Evolutionary conservation across 2,797 vertebrate genomes (phyloP).

Genomic region (Myotis daubentonii): DNA sequence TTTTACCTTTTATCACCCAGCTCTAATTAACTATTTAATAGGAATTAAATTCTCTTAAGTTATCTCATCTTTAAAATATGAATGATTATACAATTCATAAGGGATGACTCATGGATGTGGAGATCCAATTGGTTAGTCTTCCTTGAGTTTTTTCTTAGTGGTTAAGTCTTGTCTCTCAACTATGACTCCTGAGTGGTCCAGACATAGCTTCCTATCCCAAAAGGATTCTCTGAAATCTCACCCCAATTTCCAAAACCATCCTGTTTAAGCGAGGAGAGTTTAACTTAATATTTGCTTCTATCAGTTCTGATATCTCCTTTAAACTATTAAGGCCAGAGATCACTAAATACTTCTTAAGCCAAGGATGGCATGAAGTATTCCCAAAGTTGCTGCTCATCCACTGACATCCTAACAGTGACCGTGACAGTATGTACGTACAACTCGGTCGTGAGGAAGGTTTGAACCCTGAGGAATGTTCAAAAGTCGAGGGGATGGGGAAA

Average conservation of each 20-base stretch:
- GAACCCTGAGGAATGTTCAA: neutral
- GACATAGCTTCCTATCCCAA: neutral
- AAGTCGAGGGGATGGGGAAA: neutral
- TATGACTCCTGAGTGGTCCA: neutral
- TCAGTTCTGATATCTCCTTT: constrained; percentile 19
- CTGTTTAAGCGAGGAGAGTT: neutral
- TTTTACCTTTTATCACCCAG: neutral
- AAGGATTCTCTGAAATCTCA: constrained; percentile 44
- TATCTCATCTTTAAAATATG: constrained; percentile 23
- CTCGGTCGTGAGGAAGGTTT: neutral
- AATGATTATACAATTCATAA: neutral
- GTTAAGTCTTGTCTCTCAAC: neutral
- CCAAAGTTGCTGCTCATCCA: neutral
- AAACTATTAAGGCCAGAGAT: neutral
- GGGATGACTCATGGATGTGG: neutral
- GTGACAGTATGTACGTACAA: neutral
- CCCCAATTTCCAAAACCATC: constrained; percentile 30
- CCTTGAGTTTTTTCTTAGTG: neutral
- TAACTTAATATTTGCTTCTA: constrained; percentile 46
- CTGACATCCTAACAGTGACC: neutral
- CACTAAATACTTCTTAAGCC: constrained; percentile 34
- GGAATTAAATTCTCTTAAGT: neutral
- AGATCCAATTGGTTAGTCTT: neutral
- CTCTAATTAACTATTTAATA: constrained; percentile 22
- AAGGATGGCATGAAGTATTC: neutral